Evolutionary conservation across 1,140 invertebrate species (phyloP), one percentile per base, ranked within the genome.

Genomic region (Planococcus citri): DNA sequence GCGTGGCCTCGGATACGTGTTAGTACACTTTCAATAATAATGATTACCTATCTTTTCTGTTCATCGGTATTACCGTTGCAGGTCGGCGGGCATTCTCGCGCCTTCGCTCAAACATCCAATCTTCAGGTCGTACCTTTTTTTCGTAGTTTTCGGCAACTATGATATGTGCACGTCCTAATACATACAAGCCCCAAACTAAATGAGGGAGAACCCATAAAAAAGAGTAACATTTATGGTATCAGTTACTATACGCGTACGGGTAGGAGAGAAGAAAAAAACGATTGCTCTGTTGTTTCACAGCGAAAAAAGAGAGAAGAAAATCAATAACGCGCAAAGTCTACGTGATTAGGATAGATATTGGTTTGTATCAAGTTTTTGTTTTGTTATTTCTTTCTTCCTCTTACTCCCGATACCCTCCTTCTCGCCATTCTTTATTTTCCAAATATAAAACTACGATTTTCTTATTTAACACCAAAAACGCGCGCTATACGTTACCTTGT

Each of bases 171-270:
- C 12, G 29, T 33, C 29, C 29, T 33, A 51, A 51, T 51, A 51
- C 41, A 51, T 17, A n/a, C 29, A 12, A 33, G 29, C 29, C 29
- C 29, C 41, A 51, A 51, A 51, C 41, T 51, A 51, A 51, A 51
- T 51, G 41, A 51, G 17, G 41, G 41, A 51, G 41, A 51, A 51
- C 41, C 41, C 41, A 51, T 51, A 51, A 51, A 51, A 51, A 51
- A 51, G 41, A 51, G 41, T 51, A 51, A 51, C 41, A 51, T 51
- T 51, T 51, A 51, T 51, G 41, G 41, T 51, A 51, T 51, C 41
- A 51, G 41, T 51, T 51, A 51, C 6, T 3, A 51, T 9, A 51
- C 6, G 29, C 3, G 29, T 33, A n/a, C 4, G 17, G n/a, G 41
- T 9, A 51, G 41, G n/a, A 6, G 41, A 51, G 17, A 51, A 51